Conservation (phyloP, 1,140 invertebrate species). For the Paraescarpia echinospica region DNA sequence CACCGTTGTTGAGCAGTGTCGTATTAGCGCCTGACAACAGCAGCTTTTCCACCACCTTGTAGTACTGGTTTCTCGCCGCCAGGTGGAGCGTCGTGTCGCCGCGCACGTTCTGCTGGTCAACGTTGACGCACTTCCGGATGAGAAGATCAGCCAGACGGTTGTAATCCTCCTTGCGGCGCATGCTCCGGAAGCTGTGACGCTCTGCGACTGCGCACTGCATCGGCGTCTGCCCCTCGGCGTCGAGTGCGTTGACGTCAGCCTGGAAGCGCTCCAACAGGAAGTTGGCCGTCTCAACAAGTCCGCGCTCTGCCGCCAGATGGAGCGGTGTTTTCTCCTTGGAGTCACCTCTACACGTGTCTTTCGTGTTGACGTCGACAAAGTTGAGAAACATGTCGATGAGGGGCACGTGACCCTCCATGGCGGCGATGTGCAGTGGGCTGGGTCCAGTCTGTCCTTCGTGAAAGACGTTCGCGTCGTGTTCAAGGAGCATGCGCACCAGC, state of each 20-base stretch:
- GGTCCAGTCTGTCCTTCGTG: slow-evolving; percentile 25
- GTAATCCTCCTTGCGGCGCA: slow-evolving; percentile 30
- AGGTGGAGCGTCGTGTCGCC: slow-evolving; percentile 46
- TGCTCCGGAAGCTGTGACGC: slow-evolving; percentile 26
- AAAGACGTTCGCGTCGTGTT: slow-evolving; percentile 74
- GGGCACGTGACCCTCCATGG: slow-evolving; percentile 28
- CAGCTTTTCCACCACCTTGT: slow-evolving; percentile 26
- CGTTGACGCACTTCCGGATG: slow-evolving; percentile 30
- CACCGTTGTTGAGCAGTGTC: slow-evolving; percentile 20
- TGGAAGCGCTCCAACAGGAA: slow-evolving; percentile 19
- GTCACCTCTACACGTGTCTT: slow-evolving; percentile 20
- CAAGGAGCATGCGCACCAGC: slow-evolving; percentile 93
- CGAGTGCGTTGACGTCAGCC: slow-evolving; percentile 27
- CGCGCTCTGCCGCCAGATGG: slow-evolving; percentile 28
- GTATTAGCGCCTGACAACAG: slow-evolving; percentile 24
- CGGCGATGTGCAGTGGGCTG: slow-evolving; percentile 25
- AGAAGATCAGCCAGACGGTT: slow-evolving; percentile 19
- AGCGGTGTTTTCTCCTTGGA: slow-evolving; percentile 26
- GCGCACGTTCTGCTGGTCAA: slow-evolving; percentile 38
- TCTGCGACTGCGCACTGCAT: slow-evolving; percentile 22
- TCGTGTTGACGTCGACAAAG: slow-evolving; percentile 22
- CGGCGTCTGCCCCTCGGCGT: slow-evolving; percentile 27
- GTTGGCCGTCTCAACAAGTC: slow-evolving; percentile 24
- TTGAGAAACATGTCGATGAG: slow-evolving; percentile 22
- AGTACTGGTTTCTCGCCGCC: slow-evolving; percentile 36